Base-by-base conservation (phyloP, 2,797 vertebrate genomes). In the Spizella passerina region DNA sequence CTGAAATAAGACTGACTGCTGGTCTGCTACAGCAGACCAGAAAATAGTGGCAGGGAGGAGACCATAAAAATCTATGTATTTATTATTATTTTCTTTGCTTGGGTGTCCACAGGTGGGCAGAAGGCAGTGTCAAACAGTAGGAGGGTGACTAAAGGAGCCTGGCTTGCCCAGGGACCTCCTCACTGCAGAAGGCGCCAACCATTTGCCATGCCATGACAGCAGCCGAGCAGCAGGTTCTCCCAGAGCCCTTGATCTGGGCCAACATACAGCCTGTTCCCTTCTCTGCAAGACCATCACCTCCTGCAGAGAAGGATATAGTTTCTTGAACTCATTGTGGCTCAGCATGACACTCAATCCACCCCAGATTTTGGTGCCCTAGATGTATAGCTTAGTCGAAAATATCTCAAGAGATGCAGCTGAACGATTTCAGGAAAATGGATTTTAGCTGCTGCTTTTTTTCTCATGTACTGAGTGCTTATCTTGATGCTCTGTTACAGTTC, bases 201-300 rank as follows among this genome's bases (percentile, higher is more conserved):
- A 1, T 17, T 71, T 5, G 0, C 22, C 32, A 39, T 32, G 4
- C 38, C 26, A 61, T 0, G 1, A 10, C 13, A 71, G 63, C 27
- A 3, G 0, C 34, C 32, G 43, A 64, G 46, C 46, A 57, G 21
- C 27, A 30, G 11, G 13, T 24, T 69, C 38, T 44, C n/a, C n/a
- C 36, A 66, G 19, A 8, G 14, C 21, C 11, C 30, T 23, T 2
- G 0, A 12, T 14, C 13, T 39, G 32, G 30, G 10, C 3, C 52
- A 71, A 72, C 73, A 23, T 6, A 21, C 47, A 86, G 53, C 20
- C 29, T 53, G 29, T 38, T 77, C 69, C 29, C 23, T 44, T 63
- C 61, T 29, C 59, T 39, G 30, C 32, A 44, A 63, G 39, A 9
- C 52, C 9, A 16, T 32, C 0, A 0, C 17, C 20, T 59, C 43